These are phyloP conservation scores for Sesia apiformis DNA, from an alignment of 2,888 invertebrate genomes.

Conservation along the genomic window DNA sequence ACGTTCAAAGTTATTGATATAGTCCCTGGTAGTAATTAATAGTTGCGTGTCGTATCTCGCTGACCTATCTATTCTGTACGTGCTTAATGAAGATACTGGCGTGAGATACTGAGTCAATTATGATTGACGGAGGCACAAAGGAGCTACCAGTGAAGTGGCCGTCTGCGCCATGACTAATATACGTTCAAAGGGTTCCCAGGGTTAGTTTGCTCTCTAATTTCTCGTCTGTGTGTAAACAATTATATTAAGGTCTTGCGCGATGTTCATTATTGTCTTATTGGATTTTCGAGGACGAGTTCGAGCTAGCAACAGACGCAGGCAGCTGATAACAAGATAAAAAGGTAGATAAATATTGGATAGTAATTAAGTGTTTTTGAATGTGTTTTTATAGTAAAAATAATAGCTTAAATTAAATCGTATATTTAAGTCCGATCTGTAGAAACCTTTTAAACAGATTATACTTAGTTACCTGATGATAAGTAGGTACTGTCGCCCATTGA, in stretches of 20 bases:
- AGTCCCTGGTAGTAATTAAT: constrained; percentile 20
- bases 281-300: too few relatives aligned
- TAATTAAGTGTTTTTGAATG: too few relatives aligned
- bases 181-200: constrained; percentile 2
- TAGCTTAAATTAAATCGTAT: too few relatives aligned
- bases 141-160: constrained; percentile 1
- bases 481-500: too few relatives aligned
- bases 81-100: constrained; percentile 23
- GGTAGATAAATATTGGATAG: too few relatives aligned
- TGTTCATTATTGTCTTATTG: too few relatives aligned
- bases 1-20: constrained; percentile 8
- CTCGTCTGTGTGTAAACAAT: constrained; percentile 6
- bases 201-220: constrained; percentile 4
- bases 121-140: constrained; percentile 17
- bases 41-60: constrained; percentile 19
- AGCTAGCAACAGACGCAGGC: too few relatives aligned
- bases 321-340: too few relatives aligned
- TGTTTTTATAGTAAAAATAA: too few relatives aligned
- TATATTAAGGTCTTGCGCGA: neutral
- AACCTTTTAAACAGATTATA: too few relatives aligned
- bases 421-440: too few relatives aligned
- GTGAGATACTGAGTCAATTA: constrained; percentile 24
- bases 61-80: constrained; percentile 21
- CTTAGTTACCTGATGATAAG: too few relatives aligned
- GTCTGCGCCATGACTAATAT: neutral